Conservation (phyloP, 2,888 invertebrate genomes). For the Drosophila ezoana region DNA sequence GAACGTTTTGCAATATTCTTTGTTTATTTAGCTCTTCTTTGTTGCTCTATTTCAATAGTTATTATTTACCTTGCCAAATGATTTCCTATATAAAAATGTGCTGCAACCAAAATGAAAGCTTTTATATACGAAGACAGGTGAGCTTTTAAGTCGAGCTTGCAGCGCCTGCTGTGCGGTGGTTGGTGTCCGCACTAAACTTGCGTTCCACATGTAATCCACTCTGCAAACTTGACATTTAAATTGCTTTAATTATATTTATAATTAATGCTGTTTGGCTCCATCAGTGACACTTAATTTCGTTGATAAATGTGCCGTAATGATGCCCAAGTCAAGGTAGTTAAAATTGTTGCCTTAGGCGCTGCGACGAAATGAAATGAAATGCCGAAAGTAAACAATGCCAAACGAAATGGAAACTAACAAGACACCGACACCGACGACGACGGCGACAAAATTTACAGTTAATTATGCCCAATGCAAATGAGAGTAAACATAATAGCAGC, state of each 20-base stretch:
- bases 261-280: conserved; percentile 23
- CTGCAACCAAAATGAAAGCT: conserved; percentile 23
- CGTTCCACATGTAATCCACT: conserved; percentile 34
- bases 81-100: conserved; percentile 42
- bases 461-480: conserved; percentile 52
- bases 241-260: conserved; percentile 36
- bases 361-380: conserved; percentile 33
- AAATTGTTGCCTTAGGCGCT: conserved; percentile 21
- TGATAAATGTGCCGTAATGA: conserved; percentile 42
- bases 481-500: conserved; percentile 16
- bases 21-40: conserved; percentile 26
- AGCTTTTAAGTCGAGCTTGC: conserved; percentile 49
- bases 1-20: conserved; percentile 4
- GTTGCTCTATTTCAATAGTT: conserved; percentile 24
- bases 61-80: conserved; percentile 16
- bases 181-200: conserved; percentile 37
- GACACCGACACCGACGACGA: neutral
- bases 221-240: conserved; percentile 27
- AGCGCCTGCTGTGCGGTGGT: conserved; percentile 19
- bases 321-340: conserved; percentile 36
- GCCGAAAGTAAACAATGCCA: conserved; percentile 35
- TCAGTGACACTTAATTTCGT: conserved; percentile 15
- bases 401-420: conserved; percentile 37
- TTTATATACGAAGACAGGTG: neutral
- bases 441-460: conserved; percentile 18